Percentiles rank a stretch among this genome's conserved stretches.
Evolutionary conservation across 2,888 invertebrate species (phyloP).

Genomic region (Xanthia icteritia): DNA sequence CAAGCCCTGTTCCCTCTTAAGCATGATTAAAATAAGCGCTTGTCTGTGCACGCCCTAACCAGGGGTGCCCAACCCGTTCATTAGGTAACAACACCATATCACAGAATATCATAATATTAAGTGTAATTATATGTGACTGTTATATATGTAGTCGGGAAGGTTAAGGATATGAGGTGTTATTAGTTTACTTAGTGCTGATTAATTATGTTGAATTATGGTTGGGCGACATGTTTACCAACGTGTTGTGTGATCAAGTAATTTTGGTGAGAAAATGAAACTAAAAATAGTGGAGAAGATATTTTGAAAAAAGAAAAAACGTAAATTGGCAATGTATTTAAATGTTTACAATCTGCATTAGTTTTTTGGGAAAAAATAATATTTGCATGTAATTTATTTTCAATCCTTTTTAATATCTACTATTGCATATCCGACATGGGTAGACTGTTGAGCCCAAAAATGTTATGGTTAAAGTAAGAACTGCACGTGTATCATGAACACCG

Average conservation of each 20-base stretch:
- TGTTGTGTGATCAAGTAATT: neutral
- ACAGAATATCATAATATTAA: neutral
- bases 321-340: too few species aligned
- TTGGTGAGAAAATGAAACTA: neutral
- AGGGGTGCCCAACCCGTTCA: neutral
- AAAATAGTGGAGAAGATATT: too few species aligned
- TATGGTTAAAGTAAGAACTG: too few species aligned
- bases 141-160: constrained; percentile 8
- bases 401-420: too few species aligned
- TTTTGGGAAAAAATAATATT: too few species aligned
- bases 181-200: neutral
- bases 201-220: neutral
- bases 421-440: too few species aligned
- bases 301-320: neutral
- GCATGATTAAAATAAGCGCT: neutral
- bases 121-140: neutral
- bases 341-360: too few species aligned
- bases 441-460: too few species aligned
- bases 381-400: too few species aligned
- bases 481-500: too few species aligned
- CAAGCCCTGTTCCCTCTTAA: too few species aligned
- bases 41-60: neutral
- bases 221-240: too few species aligned
- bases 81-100: neutral
- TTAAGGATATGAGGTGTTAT: neutral